A percentile compares a stretch with the other conserved stretches of the same genome.
Conservation (phyloP, 1,140 invertebrate species). For the Rhopalosiphum maidis region DNA sequence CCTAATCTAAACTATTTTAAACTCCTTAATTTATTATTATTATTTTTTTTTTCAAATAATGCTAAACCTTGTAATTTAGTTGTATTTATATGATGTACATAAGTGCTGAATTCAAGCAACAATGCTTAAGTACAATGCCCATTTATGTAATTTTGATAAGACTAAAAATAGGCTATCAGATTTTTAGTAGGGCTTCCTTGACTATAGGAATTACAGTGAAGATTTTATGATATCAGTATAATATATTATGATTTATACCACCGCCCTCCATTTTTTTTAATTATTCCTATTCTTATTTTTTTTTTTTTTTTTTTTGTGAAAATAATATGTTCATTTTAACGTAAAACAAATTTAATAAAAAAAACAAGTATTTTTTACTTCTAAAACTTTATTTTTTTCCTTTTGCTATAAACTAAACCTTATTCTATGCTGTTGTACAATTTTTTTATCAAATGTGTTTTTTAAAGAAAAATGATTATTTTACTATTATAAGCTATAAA, state of each 20-base stretch:
- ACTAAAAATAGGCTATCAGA: constrained; percentile 27
- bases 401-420: neutral
- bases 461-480: neutral
- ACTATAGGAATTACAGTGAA: constrained; percentile 44
- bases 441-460: neutral
- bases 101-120: constrained; percentile 27
- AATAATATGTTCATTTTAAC: constrained; percentile 34
- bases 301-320: constrained; percentile 25
- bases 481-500: neutral
- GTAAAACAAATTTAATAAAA: constrained; percentile 17
- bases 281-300: neutral
- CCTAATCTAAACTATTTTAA: constrained; percentile 26
- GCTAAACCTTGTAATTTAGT: constrained; percentile 51
- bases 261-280: constrained; percentile 1
- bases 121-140: constrained; percentile 46
- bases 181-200: constrained; percentile 38
- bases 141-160: constrained; percentile 38
- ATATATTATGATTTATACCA: constrained; percentile 35
- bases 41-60: neutral
- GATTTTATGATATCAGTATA: neutral
- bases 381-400: neutral
- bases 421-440: neutral
- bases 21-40: constrained; percentile 5
- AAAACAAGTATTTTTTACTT: constrained; percentile 38
- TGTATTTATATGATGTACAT: constrained; percentile 54